These are phyloP conservation scores for Dynastes hyllus DNA, from an alignment of 2,888 invertebrate species.

Conservation along the genomic window DNA sequence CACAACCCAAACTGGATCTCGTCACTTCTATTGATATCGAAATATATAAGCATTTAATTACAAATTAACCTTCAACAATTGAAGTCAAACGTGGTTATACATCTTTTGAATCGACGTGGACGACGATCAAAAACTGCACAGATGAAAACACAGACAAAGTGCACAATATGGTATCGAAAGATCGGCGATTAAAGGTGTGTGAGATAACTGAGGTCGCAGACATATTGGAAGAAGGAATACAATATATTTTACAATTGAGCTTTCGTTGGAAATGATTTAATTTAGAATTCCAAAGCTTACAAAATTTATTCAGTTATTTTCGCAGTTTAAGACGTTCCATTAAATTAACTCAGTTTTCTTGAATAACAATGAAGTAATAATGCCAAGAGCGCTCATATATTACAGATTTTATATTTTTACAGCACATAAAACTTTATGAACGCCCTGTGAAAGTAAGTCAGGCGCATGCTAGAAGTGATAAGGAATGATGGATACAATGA, in stretches of 20 bases:
- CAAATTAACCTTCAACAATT: no score
- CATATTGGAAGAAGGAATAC: no score
- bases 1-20: no score
- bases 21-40: no score
- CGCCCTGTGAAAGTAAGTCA: conserved; percentile 19
- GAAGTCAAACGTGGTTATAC: no score
- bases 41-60: no score
- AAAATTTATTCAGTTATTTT: conserved; percentile 6
- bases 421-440: conserved; percentile 29
- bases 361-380: conserved; percentile 34
- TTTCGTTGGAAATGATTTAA: conserved; percentile 1
- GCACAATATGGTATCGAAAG: no score
- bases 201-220: no score
- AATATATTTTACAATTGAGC: background rate
- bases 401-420: conserved; percentile 24
- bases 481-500: conserved; percentile 34
- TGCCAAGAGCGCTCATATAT: background rate
- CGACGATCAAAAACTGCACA: no score
- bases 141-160: no score
- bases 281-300: background rate
- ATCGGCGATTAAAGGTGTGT: no score
- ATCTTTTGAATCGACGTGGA: no score
- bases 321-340: conserved; percentile 1
- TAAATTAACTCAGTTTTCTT: conserved; percentile 21
- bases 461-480: conserved; percentile 15